Conservation (phyloP, 2,797 vertebrate species). For the Melanotaenia nigrans region DNA sequence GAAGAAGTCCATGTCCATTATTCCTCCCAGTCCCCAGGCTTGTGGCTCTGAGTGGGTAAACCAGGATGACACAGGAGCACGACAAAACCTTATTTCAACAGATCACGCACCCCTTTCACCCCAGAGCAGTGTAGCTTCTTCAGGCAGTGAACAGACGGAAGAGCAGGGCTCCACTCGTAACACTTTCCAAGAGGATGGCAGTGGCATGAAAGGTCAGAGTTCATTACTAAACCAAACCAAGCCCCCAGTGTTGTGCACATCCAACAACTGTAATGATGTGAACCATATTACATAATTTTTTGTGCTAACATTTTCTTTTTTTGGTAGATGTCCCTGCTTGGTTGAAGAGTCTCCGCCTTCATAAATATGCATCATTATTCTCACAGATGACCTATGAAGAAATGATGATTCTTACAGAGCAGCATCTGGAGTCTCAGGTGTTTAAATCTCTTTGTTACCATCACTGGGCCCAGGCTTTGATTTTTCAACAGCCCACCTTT, state of each 20-base stretch:
- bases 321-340: constrained; percentile 91
- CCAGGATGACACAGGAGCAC: constrained; percentile 85
- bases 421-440: constrained; percentile 95
- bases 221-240: constrained; percentile 17
- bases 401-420: constrained; percentile 97
- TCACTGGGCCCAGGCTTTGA: constrained; percentile 25
- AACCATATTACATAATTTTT: constrained; percentile 13
- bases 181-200: constrained; percentile 95
- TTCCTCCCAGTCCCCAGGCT: constrained; percentile 86
- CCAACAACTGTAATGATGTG: constrained; percentile 34
- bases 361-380: constrained; percentile 96
- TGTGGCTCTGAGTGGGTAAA: constrained; percentile 89
- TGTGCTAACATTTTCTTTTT: constrained; percentile 8
- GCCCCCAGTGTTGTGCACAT: background rate
- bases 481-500: constrained; percentile 58
- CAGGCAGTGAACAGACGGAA: constrained; percentile 95
- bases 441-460: constrained; percentile 39
- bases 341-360: constrained; percentile 96
- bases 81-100: constrained; percentile 82
- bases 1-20: constrained; percentile 90
- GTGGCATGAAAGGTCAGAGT: constrained; percentile 94
- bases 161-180: constrained; percentile 89
- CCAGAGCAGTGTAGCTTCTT: constrained; percentile 96
- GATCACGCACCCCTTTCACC: constrained; percentile 95
- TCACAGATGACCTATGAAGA: constrained; percentile 97